Evolutionary conservation across 2,797 vertebrate genomes (phyloP), one percentile per base, ranked within the genome.

Genomic region (Luscinia megarhynchos): DNA sequence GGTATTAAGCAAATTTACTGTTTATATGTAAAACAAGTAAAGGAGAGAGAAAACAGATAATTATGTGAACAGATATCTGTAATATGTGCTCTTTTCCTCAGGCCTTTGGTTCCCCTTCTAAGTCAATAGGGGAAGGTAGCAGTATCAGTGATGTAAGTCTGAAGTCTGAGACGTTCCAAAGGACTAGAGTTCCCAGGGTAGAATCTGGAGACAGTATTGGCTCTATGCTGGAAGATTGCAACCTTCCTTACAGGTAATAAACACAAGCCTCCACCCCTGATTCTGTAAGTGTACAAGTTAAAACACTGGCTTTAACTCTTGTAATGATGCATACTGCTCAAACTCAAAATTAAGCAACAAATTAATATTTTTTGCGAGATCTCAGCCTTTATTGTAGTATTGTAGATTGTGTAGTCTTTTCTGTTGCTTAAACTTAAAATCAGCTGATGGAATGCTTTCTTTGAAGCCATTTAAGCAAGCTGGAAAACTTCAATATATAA

Each of bases 191-290:
- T 36, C 96, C 97, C 10, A 94, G 95, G 46, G 97, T 97, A 2
- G 97, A 98, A 77, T 98, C 98, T 51, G 97, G 97, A 43, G 98
- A 99, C 36, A 98, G 98, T 29, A 58, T 98, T 24, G 97, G 98
- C 10, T 97, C 97, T 27, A 1, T 38, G 29, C 96, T 87, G 1
- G 98, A 99, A 18, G 98, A 98, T 54, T 98, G 96, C 23, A 99
- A 98, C 57, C 98, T 99, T 81, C 98, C 96, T 1, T 99, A 99
- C 32, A 99, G 99, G 99, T 99, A 96, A 84, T 40, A 58, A 59
- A 53, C 15, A 41, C 21, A n/a, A 38, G 2, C 4, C 12, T 1
- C 2, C 3, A 29, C 11, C 19, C 5, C 15, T 43, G 29, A 45
- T 57, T 30, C 22, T 72, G 2, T 34, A 41, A 50, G 27, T 23